Conservation (phyloP, 2,797 vertebrate genomes). For the Pangasius sanitwongsei region DNA sequence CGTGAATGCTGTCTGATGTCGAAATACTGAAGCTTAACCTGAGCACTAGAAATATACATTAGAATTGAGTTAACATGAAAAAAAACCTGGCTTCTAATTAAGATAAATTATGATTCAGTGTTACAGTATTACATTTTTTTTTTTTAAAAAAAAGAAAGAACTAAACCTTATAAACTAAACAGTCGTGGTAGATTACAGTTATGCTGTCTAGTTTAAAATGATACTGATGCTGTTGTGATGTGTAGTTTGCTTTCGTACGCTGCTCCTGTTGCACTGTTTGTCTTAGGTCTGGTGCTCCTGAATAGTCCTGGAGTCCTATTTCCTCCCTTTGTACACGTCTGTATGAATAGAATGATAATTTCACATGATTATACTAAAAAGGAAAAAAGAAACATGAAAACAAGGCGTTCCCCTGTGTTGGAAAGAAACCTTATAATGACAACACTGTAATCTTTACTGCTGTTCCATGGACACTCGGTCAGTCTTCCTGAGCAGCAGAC, state of each 20-base stretch:
- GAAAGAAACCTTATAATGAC: background rate
- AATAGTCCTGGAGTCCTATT: conserved; percentile 9
- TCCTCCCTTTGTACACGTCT: background rate
- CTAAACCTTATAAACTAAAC: background rate
- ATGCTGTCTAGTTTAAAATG: background rate
- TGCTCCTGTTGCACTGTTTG: conserved; percentile 1
- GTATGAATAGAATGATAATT: conserved; percentile 1
- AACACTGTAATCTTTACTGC: background rate
- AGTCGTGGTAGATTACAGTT: background rate
- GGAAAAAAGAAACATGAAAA: background rate
- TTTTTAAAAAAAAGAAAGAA: no score
- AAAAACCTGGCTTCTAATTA: no score
- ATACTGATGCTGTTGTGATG: background rate
- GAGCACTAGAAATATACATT: background rate
- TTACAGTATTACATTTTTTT: no score
- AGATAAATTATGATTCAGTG: no score
- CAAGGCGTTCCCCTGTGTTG: background rate
- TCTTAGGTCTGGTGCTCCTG: background rate
- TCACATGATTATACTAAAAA: background rate
- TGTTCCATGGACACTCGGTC: background rate
- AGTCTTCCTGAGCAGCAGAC: background rate
- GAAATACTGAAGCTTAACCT: background rate
- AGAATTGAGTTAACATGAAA: background rate
- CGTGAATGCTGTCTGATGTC: background rate
- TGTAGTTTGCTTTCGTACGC: background rate